These are phyloP conservation scores for Calycopis cecrops DNA, from an alignment of 1,140 invertebrate species.

Conservation along the genomic window DNA sequence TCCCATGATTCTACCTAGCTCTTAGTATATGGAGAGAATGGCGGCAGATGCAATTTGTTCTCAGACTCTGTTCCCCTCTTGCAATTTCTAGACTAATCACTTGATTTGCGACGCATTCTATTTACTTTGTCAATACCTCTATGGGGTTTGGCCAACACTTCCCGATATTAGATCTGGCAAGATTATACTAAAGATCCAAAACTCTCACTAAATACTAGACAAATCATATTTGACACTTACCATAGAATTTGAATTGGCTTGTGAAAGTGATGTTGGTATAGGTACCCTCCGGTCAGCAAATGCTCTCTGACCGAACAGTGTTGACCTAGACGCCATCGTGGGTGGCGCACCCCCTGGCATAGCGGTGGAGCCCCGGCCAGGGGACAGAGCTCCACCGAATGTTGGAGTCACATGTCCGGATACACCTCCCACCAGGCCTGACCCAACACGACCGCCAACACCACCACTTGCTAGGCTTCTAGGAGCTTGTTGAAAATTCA, in stretches of 20 bases:
- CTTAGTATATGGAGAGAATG: no score
- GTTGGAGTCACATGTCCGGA: constrained; percentile 73
- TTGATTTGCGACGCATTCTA: no score
- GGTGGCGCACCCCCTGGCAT: constrained; percentile 71
- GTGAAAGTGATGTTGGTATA: constrained; percentile 79
- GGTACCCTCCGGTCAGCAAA: constrained; percentile 84
- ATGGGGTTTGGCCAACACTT: no score
- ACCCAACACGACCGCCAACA: constrained; percentile 73
- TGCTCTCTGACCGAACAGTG: constrained; percentile 84
- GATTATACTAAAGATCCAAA: no score
- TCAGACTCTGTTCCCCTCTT: no score
- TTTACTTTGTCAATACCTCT: no score
- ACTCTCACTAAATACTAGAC: no score
- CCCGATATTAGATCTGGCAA: no score
- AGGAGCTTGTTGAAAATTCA: constrained; percentile 88
- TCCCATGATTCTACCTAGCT: no score
- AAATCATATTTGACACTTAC: constrained; percentile 28
- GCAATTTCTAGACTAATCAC: no score
- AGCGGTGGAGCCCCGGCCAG: constrained; percentile 67
- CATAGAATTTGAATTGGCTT: constrained; percentile 77
- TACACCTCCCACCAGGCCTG: constrained; percentile 77
- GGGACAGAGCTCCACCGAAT: constrained; percentile 64
- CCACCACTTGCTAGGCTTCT: constrained; percentile 83
- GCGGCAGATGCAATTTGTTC: no score
- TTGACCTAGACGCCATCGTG: constrained; percentile 71